Conservation (phyloP, 1,140 invertebrate species). For the Psilanteris sp. region DNA sequence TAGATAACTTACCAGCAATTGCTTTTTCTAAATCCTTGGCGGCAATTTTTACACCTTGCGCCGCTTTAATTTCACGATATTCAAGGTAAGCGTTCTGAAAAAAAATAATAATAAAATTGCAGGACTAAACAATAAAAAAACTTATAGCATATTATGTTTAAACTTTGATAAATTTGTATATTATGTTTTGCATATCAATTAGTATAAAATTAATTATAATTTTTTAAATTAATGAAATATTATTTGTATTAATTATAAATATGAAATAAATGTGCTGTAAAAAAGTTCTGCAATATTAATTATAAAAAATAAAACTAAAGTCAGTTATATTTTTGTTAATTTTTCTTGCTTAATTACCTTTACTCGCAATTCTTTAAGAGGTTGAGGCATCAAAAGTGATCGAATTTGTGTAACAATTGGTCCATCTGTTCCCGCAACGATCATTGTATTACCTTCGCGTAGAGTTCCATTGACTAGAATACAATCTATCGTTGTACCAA, state of each 20-base stretch:
- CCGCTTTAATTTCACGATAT: conserved; percentile 95
- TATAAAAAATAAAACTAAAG: too few relatives aligned
- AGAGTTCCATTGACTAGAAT: conserved; percentile 98
- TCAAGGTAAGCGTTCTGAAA: conserved; percentile 95
- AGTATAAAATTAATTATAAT: too few relatives aligned
- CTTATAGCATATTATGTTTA: too few relatives aligned
- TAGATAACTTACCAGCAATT: conserved; percentile 86
- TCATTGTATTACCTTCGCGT: conserved; percentile 94
- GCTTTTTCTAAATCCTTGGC: conserved; percentile 99
- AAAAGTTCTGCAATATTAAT: too few relatives aligned
- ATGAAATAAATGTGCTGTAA: too few relatives aligned
- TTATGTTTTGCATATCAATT: too few relatives aligned
- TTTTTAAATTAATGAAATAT: too few relatives aligned
- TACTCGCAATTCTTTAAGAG: conserved; percentile 97
- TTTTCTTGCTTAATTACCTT: too few relatives aligned
- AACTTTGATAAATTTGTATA: too few relatives aligned
- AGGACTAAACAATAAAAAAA: background rate
- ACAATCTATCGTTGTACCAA: conserved; percentile 99
- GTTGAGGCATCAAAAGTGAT: conserved; percentile 98
- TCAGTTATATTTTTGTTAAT: too few relatives aligned
- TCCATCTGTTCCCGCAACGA: conserved; percentile 98
- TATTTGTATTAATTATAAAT: too few relatives aligned
- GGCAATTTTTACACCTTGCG: conserved; percentile 99
- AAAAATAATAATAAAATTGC: conserved; percentile 4
- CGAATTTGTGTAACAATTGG: conserved; percentile 98